Evolutionary conservation across 2,113 vertebrate species (phyloP), one percentile per base, ranked within the genome.

Genomic region (Grallaria varia): DNA sequence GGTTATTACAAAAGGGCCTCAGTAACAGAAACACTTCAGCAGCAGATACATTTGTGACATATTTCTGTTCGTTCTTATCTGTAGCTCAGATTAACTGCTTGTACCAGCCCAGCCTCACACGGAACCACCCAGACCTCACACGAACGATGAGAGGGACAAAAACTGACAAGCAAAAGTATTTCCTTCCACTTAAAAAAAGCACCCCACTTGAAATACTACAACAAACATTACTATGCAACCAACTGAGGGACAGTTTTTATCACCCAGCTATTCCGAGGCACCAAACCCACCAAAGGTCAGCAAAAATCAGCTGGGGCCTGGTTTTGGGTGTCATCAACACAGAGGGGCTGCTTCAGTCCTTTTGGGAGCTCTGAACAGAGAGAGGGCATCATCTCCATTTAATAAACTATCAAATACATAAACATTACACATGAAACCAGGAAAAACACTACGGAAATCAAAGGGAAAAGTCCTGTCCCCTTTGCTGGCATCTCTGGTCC

Each of bases 1-100:
- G 45, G 30, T 68, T 78, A 86, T 58, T 68, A 30, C 90, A 40
- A 71, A 71, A 80, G 90, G 92, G 79, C 47, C 55, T 47, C 31
- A 25, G 33, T 0, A 0, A 58, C 0, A 42, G 68, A 75, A 28
- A 6, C 58, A 27, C 56, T 55, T 42, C 28, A 78, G 59, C 44
- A 87, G 55, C 47, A 85, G 80, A 60, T 18, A 1, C 2, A 25
- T 33, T 47, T 69, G 63, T n/a, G 22, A 31, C 40, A 9, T 14
- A 35, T 25, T 86, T 42, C 24, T 9, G 4, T 33, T 9, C 23
- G 49, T 3, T 59, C 56, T 77, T 58, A 56, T 12, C 55, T 60
- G 55, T 11, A 60, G 42, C 10, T 72, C 49, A 28, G 55, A 64
- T 73, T 62, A 87, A 52, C 23, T 33, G 72, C 9, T 75, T 33